Evolutionary conservation across 2,888 invertebrate species (phyloP).

Genomic region (Nemurella pictetii): DNA sequence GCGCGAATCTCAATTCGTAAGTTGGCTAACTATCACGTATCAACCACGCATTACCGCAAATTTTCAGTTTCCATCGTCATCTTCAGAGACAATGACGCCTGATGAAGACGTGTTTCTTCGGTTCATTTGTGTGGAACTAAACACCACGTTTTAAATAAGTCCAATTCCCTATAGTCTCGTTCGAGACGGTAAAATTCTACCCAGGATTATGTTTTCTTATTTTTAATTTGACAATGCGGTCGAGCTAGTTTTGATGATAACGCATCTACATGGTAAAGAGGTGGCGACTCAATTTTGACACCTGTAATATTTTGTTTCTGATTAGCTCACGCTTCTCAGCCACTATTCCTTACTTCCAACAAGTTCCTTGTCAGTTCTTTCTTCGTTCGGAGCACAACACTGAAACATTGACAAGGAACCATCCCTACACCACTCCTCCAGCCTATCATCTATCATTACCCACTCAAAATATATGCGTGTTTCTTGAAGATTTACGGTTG

Average conservation of each 20-base stretch:
- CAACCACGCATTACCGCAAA: neutral
- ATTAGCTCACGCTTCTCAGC: neutral
- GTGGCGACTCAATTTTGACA: slow-evolving; percentile 17
- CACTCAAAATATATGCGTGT: too few relatives aligned
- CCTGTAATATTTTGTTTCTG: neutral
- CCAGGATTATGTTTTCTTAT: neutral
- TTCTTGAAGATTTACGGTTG: too few relatives aligned
- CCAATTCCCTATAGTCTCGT: neutral
- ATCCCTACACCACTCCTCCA: too few relatives aligned
- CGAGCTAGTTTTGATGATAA: neutral
- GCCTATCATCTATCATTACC: too few relatives aligned
- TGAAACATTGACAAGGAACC: too few relatives aligned
- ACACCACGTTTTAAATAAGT: neutral
- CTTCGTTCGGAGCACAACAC: too few relatives aligned
- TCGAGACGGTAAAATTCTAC: neutral
- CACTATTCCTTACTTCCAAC: neutral
- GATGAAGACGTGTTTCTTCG: neutral
- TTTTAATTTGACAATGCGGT: neutral
- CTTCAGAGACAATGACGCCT: neutral
- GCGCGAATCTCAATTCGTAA: neutral
- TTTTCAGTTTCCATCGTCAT: neutral
- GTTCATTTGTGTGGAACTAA: neutral
- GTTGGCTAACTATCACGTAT: neutral
- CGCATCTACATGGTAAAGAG: neutral
- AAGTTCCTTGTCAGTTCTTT: too few relatives aligned